phyloP scores from a whole-genome alignment of 2,797 vertebrate species.

The Tapirus indicus region DNA sequence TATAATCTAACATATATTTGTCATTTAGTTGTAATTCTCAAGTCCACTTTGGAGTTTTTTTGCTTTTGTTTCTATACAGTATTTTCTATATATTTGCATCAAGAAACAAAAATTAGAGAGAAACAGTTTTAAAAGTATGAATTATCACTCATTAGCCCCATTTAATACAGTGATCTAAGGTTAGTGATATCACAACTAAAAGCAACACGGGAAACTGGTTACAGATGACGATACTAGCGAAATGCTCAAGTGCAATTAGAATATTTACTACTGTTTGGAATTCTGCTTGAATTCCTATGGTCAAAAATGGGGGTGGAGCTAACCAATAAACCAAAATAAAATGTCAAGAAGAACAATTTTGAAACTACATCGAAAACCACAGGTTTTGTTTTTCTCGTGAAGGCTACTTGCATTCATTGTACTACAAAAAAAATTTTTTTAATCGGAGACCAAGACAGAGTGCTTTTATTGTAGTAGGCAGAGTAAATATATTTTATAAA shows the following conservation, averaged over 20 bases:
- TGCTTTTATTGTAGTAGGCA: background rate
- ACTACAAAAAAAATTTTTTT: background rate
- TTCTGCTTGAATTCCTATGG: constrained; percentile 56
- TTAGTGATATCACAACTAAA: background rate
- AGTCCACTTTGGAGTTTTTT: background rate
- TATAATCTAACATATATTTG: background rate
- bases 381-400: constrained; percentile 56
- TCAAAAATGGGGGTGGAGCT: background rate
- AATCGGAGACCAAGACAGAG: background rate
- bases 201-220: background rate
- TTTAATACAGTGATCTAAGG: background rate
- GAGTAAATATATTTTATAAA: background rate
- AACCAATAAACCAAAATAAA: constrained; percentile 46
- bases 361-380: constrained; percentile 60
- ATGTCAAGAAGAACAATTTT: constrained; percentile 61
- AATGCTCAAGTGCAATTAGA: background rate
- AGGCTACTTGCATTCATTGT: constrained; percentile 34
- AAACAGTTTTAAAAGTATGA: constrained; percentile 4
- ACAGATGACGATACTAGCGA: background rate
- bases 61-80: background rate
- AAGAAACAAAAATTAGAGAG: background rate
- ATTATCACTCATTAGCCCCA: background rate
- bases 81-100: background rate
- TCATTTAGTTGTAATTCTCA: background rate
- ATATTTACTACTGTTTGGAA: constrained; percentile 54